Conservation (phyloP, 2,888 invertebrate species). For the Calliphora vomitoria region DNA sequence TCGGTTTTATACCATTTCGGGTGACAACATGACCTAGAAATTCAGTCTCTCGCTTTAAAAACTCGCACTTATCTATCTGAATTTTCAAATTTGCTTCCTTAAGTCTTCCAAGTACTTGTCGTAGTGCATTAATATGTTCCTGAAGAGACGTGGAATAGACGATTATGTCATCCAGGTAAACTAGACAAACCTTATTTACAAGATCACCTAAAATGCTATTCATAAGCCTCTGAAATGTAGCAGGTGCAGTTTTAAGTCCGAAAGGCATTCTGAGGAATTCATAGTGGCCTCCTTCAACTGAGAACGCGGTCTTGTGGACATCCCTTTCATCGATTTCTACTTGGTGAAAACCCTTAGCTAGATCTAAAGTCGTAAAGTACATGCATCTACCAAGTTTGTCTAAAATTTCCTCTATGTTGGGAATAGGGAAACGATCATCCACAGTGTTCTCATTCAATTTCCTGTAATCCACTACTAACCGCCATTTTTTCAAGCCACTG, state of each 20-base stretch:
- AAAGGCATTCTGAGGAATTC: slow-evolving; percentile 43
- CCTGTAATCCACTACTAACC: slow-evolving; percentile 28
- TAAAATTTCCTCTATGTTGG: slow-evolving; percentile 55
- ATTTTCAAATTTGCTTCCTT: slow-evolving; percentile 62
- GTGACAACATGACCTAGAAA: slow-evolving; percentile 68
- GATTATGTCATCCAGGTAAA: slow-evolving; percentile 44
- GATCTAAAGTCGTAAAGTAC: slow-evolving; percentile 46
- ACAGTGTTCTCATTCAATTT: slow-evolving; percentile 42
- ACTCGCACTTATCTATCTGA: slow-evolving; percentile 48
- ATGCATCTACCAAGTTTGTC: slow-evolving; percentile 28
- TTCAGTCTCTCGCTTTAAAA: slow-evolving; percentile 57
- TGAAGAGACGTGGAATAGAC: slow-evolving; percentile 40
- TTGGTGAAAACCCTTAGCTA: slow-evolving; percentile 45
- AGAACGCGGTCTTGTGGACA: slow-evolving; percentile 65
- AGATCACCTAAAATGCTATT: slow-evolving; percentile 9
- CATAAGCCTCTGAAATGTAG: slow-evolving; percentile 46
- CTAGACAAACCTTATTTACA: slow-evolving; percentile 35
- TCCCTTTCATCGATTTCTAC: slow-evolving; percentile 67
- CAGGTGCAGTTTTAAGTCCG: slow-evolving; percentile 31
- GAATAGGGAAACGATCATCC: slow-evolving; percentile 26
- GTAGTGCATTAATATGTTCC: slow-evolving; percentile 22
- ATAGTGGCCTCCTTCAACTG: slow-evolving; percentile 37
- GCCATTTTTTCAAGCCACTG: slow-evolving; percentile 44
- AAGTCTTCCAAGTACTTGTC: background rate
- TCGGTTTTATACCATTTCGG: slow-evolving; percentile 78